These are phyloP conservation scores for Ennomos quercinarius DNA, from an alignment of 2,888 invertebrate species.

Conservation along the genomic window DNA sequence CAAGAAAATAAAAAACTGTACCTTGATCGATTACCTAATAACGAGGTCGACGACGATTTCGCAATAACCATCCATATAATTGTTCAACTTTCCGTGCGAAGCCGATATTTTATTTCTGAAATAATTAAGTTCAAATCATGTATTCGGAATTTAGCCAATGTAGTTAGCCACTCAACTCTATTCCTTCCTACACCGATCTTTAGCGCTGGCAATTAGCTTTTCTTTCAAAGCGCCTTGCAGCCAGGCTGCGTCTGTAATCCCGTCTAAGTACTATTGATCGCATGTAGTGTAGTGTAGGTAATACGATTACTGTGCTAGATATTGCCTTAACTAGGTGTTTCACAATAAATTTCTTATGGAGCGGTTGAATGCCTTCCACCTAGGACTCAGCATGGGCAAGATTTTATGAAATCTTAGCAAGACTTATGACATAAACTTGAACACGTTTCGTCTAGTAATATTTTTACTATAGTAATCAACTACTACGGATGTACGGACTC, in stretches of 20 bases:
- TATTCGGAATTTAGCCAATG: neutral
- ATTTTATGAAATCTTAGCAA: neutral
- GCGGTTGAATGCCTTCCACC: slow-evolving; percentile 33
- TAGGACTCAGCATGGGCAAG: neutral
- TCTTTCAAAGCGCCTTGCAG: slow-evolving; percentile 30
- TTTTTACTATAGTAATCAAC: no score
- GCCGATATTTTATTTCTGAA: no score
- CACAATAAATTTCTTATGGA: slow-evolving; percentile 42
- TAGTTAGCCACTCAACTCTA: slow-evolving; percentile 5
- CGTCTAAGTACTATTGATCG: slow-evolving; percentile 67
- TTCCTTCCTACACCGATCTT: slow-evolving; percentile 28
- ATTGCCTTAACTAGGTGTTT: slow-evolving; percentile 54
- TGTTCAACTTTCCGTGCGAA: no score
- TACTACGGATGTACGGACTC: no score
- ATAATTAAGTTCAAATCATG: no score
- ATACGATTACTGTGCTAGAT: slow-evolving; percentile 70
- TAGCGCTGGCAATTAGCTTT: slow-evolving; percentile 37
- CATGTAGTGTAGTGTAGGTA: slow-evolving; percentile 54
- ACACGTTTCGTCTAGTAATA: no score
- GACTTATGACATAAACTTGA: no score
- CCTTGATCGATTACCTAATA: no score
- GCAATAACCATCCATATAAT: no score
- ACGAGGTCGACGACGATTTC: no score
- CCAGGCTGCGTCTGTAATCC: slow-evolving; percentile 56
- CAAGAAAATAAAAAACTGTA: no score